Evolutionary conservation across 92 coral and sea anemone species (phyloP).

Genomic region (Paragorgia papillata): DNA sequence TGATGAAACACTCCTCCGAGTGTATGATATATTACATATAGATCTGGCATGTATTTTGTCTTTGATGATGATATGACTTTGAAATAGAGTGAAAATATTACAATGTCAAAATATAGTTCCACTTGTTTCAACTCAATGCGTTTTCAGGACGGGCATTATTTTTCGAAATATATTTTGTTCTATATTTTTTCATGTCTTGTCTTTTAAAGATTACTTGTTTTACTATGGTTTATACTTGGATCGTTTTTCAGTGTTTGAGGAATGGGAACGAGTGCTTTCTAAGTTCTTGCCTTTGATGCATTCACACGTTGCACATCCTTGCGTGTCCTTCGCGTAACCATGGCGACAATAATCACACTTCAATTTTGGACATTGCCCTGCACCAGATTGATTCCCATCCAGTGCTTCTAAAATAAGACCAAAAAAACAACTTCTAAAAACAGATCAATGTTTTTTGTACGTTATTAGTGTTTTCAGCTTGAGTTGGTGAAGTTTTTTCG

Average conservation of each 20-base stretch:
- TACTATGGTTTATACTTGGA: background rate
- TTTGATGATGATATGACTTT: too few relatives aligned
- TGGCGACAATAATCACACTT: constrained; percentile 64
- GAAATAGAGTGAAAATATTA: too few relatives aligned
- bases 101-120: too few relatives aligned
- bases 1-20: too few relatives aligned
- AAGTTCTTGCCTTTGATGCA: constrained; percentile 53
- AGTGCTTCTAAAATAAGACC: constrained; percentile 7
- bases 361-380: constrained; percentile 44
- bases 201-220: background rate
- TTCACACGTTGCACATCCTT: constrained; percentile 70
- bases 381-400: constrained; percentile 6
- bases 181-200: background rate
- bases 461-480: too few relatives aligned
- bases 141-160: too few relatives aligned
- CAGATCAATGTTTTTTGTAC: too few relatives aligned
- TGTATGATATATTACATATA: too few relatives aligned
- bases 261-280: background rate
- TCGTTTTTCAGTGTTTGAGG: background rate
- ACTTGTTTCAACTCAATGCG: too few relatives aligned
- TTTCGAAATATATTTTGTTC: background rate
- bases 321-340: constrained; percentile 57
- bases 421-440: too few relatives aligned
- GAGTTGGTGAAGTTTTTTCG: too few relatives aligned
- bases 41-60: too few relatives aligned